Evolutionary conservation across 37 sponge, comb jelly and placozoan species (phyloP), one percentile per base, ranked within the genome.

Genomic region (Dysidea cf. avara): DNA sequence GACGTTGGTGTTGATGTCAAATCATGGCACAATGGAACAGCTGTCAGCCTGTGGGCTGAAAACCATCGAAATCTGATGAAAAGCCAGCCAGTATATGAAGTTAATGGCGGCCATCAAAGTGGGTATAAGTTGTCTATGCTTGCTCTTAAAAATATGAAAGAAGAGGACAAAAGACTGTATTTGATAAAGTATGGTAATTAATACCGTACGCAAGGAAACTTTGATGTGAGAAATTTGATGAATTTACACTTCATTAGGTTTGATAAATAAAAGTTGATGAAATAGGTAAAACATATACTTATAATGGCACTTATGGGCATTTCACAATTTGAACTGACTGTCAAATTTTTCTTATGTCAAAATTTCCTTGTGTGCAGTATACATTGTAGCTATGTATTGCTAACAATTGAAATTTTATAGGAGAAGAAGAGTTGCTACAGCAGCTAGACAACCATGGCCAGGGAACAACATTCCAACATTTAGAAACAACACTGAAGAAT

Each of bases 141-240:
- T 31, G 69, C 47, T 20, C 12, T 69, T 13, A 48, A 32, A 30
- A 49, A 49, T 31, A 24, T 69, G 21, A 32, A 22, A 48, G 50
- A 48, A 26, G 69, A 69, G 29, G 69, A 69, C 17, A 69, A 49
- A 47, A 24, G 30, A 26, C 21, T 25, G 52, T 69, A 69, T 30
- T 50, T 69, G 69, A 69, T 69, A 12, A 69, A 50, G 69, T 69
- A 69, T 48, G 69, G 51, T 31, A 31, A 43, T 25, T 12, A 9
- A 5, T 9, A 43, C n/a, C n/a, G n/a, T n/a, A n/a, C n/a, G n/a
- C n/a, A 30, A 57, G n/a, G n/a, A n/a, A n/a, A n/a, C n/a, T n/a
- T n/a, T n/a, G n/a, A n/a, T n/a, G n/a, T n/a, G n/a, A n/a, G n/a
- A n/a, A n/a, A n/a, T n/a, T n/a, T n/a, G n/a, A n/a, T n/a, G n/a